Base-by-base conservation (phyloP, 2,797 vertebrate species). In the Trichosurus vulpecula region DNA sequence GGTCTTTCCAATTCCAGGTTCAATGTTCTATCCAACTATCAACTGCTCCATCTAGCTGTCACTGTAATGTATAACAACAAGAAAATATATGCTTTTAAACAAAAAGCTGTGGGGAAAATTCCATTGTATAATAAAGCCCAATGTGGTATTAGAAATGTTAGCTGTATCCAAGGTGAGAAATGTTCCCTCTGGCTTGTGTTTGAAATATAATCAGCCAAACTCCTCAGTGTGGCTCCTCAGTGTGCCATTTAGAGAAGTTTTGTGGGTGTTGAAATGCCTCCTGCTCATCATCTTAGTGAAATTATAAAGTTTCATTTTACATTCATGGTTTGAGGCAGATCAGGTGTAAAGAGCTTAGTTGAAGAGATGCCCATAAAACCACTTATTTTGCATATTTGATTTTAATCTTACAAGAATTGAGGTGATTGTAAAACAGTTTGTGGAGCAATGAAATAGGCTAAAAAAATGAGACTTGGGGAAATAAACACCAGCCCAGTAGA, bases 301-400 rank as follows among this genome's bases (percentile, higher is more conserved):
- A 96, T 81, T 91, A 53, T 94, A 94, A 97, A 95, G 57, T 52
- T 54, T 41, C 94, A 12, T 53, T 95, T 92, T 74, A n/a, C 81
- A 54, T 57, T 96, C 90, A 2, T 35, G 47, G 47, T 91, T 94
- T 74, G 6, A 74, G 57, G 92, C 53, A 92, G 56, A 54, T 30
- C 54, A 27, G 66, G n/a, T 93, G 61, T 51, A 93, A 95, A 96
- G 58, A 29, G 51, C 54, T 94, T 94, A 95, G 56, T 53, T 97
- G 55, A 93, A 97, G 91, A 91, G 35, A 19, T 14, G 54, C 74
- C 41, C n/a, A 35, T 51, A 29, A 41, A 89, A 91, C 94, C 58
- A 97, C 0, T 54, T 1, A 0, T 4, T 74, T 93, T 96, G 91
- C 94, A 96, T 96, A 93, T 94, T 96, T 55, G 94, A 93, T 96